Evolutionary conservation across 2,113 vertebrate species (phyloP).

Genomic region (Lampris megalopsis): DNA sequence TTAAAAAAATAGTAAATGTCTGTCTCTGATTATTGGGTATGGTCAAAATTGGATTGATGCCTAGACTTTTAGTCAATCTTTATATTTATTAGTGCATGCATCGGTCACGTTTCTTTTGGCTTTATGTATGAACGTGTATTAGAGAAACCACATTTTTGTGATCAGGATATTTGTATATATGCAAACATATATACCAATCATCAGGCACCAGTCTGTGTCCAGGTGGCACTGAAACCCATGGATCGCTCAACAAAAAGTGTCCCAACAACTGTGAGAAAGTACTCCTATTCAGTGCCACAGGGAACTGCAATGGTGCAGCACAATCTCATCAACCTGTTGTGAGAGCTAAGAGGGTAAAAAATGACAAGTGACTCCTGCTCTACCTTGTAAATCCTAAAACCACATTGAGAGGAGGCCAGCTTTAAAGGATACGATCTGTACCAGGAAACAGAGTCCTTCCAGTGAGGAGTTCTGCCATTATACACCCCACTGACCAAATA

Average conservation of each 20-base stretch:
- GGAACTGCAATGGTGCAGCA: constrained; percentile 18
- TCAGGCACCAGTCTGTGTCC: too few relatives aligned
- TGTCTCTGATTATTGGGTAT: too few relatives aligned
- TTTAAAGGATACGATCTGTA: constrained; percentile 98
- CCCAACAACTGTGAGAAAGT: not conserved
- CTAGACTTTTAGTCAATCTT: too few relatives aligned
- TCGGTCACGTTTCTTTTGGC: too few relatives aligned
- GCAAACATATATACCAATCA: too few relatives aligned
- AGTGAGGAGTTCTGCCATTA: constrained; percentile 98
- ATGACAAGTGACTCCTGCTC: not conserved
- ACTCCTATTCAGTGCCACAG: not conserved
- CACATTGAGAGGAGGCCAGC: not conserved
- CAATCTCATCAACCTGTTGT: not conserved
- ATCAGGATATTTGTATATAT: too few relatives aligned
- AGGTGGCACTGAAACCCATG: too few relatives aligned
- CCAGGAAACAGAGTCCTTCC: constrained; percentile 97
- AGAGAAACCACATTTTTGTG: too few relatives aligned
- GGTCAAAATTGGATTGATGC: too few relatives aligned
- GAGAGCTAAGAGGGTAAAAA: not conserved
- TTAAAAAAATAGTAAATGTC: too few relatives aligned
- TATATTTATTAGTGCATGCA: too few relatives aligned
- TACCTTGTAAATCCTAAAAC: not conserved
- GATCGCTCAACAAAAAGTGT: not conserved
- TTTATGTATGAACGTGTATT: too few relatives aligned
- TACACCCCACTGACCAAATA: constrained; percentile 99